phyloP scores from a whole-genome alignment of 2,113 vertebrate genomes.

The human (Homo sapiens) region GRCh38 chr11:116508001-116508500 shows the following conservation, averaged over 20 bases:
- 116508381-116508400: not conserved
- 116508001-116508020: not conserved
- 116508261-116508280: not conserved
- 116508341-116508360: not conserved
- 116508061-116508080: not conserved
- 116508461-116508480: not conserved
- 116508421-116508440: too few relatives aligned
- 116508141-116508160: not conserved
- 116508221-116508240: not conserved
- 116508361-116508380: fast-evolving
- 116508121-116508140: not conserved
- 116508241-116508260: not conserved
- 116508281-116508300: not conserved
- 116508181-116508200: not conserved
- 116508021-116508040: not conserved
- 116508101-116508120: not conserved
- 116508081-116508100: not conserved
- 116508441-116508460: not conserved
- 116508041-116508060: not conserved
- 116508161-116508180: not conserved
- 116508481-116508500: not conserved
- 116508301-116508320: not conserved
- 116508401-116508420: not conserved
- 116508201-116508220: not conserved
- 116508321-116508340: not conserved